Base-by-base conservation (phyloP, 2,797 vertebrate species). In the Micromesistius poutassou region DNA sequence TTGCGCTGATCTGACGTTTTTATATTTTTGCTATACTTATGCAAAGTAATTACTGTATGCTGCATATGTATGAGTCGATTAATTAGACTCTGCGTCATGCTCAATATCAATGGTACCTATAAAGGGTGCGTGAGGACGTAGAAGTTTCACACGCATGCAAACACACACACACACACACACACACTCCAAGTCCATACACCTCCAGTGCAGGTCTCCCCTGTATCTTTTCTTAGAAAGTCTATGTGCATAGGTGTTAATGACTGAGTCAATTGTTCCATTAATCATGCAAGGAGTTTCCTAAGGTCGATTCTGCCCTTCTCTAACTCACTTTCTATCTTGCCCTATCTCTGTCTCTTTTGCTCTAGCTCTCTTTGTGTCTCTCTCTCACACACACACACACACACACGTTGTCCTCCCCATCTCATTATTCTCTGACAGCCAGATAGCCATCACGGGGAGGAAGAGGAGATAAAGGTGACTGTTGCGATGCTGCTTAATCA, bases 241-340 rank as follows among this genome's bases (percentile, higher is more conserved):
- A 82, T 87, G 40, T 14, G 86, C 83, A 80, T 87, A 91, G 87
- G 89, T 91, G 90, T 93, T 94, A 93, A 94, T 94, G 92, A 93
- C 89, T 0, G 85, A 91, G 88, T 91, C 93, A 91, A 91, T 90
- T 89, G 91, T 92, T 90, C 90, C 90, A 93, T 94, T 93, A 93
- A 94, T 94, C 92, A 94, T 91, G 84, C 81, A 83, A 85, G 79
- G 76, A 90, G 83, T 86, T 85, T 87, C 87, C 83, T 84, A 89
- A 89, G 84, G 84, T 87, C 83, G 90, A 90, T 42, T 72, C 14
- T 72, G 55, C 30, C 9, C 55, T 78, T 28, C 40, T 73, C 76
- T 73, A 42, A 36, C 46, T 73, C 42, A 36, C n/a, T 77, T 14
- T n/a, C 25, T 72, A 16, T 72, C 25, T 22, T 70, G 10, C 22